Evolutionary conservation across 2,888 invertebrate genomes (phyloP).

Genomic region (Archips crataeganus): DNA sequence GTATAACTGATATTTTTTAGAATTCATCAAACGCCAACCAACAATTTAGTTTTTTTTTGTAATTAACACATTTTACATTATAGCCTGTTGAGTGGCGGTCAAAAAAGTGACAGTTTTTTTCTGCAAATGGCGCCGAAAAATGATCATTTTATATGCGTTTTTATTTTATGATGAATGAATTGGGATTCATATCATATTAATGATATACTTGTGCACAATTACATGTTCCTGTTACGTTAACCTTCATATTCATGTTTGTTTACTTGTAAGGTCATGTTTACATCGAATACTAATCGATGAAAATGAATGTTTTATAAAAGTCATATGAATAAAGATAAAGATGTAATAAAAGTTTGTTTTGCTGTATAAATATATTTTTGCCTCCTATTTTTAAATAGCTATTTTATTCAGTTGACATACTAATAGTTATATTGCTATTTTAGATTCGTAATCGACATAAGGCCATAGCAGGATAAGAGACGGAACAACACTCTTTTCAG

Average conservation of each 20-base stretch:
- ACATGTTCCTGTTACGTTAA: constrained; percentile 22
- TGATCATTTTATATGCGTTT: too few relatives aligned
- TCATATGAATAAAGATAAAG: constrained; percentile 42
- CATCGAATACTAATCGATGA: constrained; percentile 50
- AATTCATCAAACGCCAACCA: too few relatives aligned
- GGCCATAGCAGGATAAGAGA: too few relatives aligned
- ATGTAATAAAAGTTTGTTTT: constrained; percentile 37
- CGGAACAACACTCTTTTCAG: too few relatives aligned
- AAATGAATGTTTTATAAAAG: constrained; percentile 58
- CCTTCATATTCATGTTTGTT: constrained; percentile 9
- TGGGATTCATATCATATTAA: neutral
- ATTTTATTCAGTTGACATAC: neutral
- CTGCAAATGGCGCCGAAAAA: too few relatives aligned
- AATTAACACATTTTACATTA: too few relatives aligned
- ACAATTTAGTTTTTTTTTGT: too few relatives aligned
- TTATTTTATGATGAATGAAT: neutral
- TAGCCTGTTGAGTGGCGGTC: too few relatives aligned
- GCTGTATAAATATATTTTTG: neutral
- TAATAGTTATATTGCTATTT: too few relatives aligned
- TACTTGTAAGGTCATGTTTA: constrained; percentile 43
- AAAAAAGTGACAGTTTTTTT: too few relatives aligned
- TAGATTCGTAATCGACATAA: too few relatives aligned
- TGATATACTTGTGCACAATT: neutral
- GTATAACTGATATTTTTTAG: too few relatives aligned
- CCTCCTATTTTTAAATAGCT: neutral